Percentiles rank a stretch among this genome's conserved stretches.
phyloP scores from a whole-genome alignment of 2,113 vertebrate species.

The Monopterus albus region DNA sequence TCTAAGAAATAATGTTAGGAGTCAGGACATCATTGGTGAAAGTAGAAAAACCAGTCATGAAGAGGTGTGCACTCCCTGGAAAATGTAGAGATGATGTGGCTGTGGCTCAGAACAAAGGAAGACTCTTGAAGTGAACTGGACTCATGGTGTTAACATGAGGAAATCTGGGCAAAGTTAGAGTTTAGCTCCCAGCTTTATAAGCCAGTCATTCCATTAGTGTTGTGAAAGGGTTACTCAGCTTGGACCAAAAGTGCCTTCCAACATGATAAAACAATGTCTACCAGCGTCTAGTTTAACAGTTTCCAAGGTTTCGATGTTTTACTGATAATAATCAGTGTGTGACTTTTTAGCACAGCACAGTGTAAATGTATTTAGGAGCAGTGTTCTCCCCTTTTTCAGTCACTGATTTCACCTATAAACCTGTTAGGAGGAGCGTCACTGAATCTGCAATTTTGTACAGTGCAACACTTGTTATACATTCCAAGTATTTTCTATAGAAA shows the following conservation, averaged over 20 bases:
- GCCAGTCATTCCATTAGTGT: constrained; percentile 29
- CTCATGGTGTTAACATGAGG: constrained; percentile 18
- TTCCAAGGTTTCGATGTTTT: constrained; percentile 19
- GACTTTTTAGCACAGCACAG: constrained; percentile 48
- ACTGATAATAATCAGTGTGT: constrained; percentile 41
- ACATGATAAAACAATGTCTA: neutral
- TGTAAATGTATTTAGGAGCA: constrained; percentile 46
- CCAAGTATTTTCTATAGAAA: constrained; percentile 65
- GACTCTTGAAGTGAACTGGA: constrained; percentile 33
- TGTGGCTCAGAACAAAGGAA: neutral
- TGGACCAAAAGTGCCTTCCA: constrained; percentile 49
- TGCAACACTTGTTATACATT: constrained; percentile 66
- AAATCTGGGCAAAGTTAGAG: constrained; percentile 16
- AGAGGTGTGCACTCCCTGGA: neutral
- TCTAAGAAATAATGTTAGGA: constrained; percentile 80
- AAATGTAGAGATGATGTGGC: neutral
- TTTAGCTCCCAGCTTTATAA: constrained; percentile 22
- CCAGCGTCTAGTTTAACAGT: neutral
- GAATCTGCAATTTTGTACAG: constrained; percentile 59
- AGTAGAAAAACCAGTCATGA: constrained; percentile 4
- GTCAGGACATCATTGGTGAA: neutral
- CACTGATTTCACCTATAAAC: constrained; percentile 35
- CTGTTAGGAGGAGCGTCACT: constrained; percentile 25
- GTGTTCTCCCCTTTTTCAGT: constrained; percentile 26
- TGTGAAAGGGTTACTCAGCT: constrained; percentile 39